phyloP scores from a whole-genome alignment of 2,113 vertebrate genomes.

The Tenrec ecaudatus region DNA sequence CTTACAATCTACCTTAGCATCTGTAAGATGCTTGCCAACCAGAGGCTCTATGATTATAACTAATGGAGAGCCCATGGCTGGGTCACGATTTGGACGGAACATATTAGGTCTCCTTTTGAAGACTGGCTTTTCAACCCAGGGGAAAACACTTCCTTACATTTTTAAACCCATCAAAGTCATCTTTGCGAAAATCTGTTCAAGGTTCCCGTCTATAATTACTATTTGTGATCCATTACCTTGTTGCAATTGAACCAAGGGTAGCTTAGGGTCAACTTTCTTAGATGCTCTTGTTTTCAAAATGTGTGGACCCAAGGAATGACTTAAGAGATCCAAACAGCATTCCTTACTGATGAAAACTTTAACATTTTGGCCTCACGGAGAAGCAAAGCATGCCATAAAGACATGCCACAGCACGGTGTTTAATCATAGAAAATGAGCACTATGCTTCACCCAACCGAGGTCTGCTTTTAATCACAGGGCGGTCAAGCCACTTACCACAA shows the following conservation, averaged over 20 bases:
- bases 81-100: background rate
- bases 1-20: background rate
- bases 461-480: slow-evolving; percentile 14
- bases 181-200: background rate
- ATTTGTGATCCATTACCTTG: background rate
- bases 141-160: background rate
- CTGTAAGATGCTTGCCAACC: background rate
- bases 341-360: background rate
- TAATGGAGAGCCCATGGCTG: background rate
- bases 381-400: background rate
- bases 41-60: background rate
- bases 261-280: background rate
- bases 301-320: background rate
- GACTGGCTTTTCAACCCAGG: background rate
- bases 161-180: background rate
- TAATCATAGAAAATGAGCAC: slow-evolving; percentile 56
- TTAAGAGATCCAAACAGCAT: background rate
- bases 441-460: slow-evolving; percentile 29
- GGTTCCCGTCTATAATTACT: background rate
- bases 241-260: background rate
- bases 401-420: slow-evolving; percentile 7
- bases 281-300: slow-evolving; percentile 3
- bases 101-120: background rate
- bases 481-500: slow-evolving; percentile 91
- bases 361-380: background rate